Evolutionary conservation across 2,113 vertebrate species (phyloP).

Genomic region (Gallinago media): DNA sequence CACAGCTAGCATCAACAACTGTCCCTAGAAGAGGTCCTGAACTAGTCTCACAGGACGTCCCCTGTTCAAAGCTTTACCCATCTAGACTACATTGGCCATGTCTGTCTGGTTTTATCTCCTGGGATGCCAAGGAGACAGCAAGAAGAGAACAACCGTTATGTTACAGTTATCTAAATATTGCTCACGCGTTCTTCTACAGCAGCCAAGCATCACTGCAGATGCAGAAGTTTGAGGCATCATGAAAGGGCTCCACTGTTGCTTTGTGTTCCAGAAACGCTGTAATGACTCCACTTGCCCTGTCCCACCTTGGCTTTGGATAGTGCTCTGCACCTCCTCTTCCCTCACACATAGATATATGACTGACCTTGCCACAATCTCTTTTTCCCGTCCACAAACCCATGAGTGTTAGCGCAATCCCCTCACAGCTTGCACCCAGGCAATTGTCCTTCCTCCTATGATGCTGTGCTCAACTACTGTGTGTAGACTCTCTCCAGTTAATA

Average conservation of each 20-base stretch:
- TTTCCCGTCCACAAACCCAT: neutral
- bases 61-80: neutral
- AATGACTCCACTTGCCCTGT: neutral
- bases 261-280: neutral
- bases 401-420: neutral
- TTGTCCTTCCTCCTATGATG: neutral
- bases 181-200: too few species aligned
- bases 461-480: fast-evolving
- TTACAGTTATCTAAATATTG: neutral
- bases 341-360: fast-evolving
- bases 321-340: neutral
- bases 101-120: neutral
- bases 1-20: neutral
- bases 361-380: fast-evolving
- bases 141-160: neutral
- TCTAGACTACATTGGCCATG: fast-evolving
- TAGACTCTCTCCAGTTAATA: fast-evolving
- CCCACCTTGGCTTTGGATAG: neutral
- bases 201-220: fast-evolving
- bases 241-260: too few species aligned
- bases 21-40: neutral
- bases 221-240: neutral
- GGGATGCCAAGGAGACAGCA: neutral
- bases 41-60: neutral
- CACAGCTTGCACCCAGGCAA: too few species aligned